Evolutionary conservation across 2,797 vertebrate species (phyloP), one percentile per base, ranked within the genome.

Genomic region (Fistularia commersonii): DNA sequence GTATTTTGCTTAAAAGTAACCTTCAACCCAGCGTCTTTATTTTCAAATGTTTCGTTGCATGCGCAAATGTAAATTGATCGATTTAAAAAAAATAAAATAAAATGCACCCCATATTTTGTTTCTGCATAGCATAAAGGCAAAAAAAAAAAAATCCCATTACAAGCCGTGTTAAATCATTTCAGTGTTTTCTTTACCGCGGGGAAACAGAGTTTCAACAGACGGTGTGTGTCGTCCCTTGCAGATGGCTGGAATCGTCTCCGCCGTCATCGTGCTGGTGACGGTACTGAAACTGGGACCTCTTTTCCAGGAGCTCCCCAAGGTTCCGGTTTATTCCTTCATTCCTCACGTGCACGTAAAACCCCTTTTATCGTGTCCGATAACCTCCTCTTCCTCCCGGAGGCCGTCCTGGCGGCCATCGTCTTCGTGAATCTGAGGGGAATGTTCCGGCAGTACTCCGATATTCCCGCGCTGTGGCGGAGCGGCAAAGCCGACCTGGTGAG

Each of bases 381-480:
- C 11, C 1, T 0, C 6, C 6, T 48, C 8, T 61, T 3, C 32
- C 54, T 74, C 31, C 83, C 77, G 14, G 67, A 99, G 97, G 94
- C 93, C 0, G 90, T 97, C 48, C 89, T 99, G 61, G 74, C 97
- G 12, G 81, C 90, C 0, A 90, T 92, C 31, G 90, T 99, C 33
- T 88, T 98, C 3, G 78, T 94, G 39, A 99, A 99, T 77, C 84
- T 99, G 56, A 98, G 96, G 64, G 93, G 95, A 8, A 98, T 99
- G 93, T 90, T 95, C 80, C 92, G 89, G 72, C 97, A 99, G 77
- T 90, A 92, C 57, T 37, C 32, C 0, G 96, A 98, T 43, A 51
- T 98, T 11, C 8, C 70, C 6, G 66, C 14, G 1, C 90, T 99
- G 48, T 99, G 97, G 97, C 92, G 74, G 71, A 85, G 87, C 49